Conservation (phyloP, 2,797 vertebrate species). For the Zenarchopterus dispar region DNA sequence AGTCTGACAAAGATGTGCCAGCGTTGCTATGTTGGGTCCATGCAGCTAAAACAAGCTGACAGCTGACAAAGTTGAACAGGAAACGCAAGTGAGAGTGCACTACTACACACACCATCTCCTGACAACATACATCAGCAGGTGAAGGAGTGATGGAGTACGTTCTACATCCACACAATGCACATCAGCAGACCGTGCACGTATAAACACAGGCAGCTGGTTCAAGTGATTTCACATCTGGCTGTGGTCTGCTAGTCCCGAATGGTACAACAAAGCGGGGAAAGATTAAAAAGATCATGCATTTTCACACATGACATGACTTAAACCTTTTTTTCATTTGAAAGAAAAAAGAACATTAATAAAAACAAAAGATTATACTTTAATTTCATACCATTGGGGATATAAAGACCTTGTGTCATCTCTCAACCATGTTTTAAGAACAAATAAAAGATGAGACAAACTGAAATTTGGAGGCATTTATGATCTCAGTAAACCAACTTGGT, state of each 20-base stretch:
- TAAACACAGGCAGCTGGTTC: conserved; percentile 45
- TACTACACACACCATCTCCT: conserved; percentile 11
- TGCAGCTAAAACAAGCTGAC: conserved; percentile 22
- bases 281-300: background rate
- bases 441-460: conserved; percentile 44
- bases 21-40: conserved; percentile 1
- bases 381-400: conserved; percentile 16
- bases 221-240: conserved; percentile 50
- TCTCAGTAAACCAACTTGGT: conserved; percentile 61
- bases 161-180: conserved; percentile 15
- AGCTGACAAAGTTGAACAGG: conserved; percentile 27
- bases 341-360: conserved; percentile 23
- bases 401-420: conserved; percentile 4
- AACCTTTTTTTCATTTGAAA: background rate
- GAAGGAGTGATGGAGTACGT: conserved; percentile 29
- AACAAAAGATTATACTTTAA: conserved; percentile 26
- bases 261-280: conserved; percentile 1
- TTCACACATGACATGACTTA: background rate
- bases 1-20: conserved; percentile 11
- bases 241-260: conserved; percentile 19
- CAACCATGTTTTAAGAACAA: conserved; percentile 47
- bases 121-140: conserved; percentile 48
- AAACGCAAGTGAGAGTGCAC: conserved; percentile 32
- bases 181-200: conserved; percentile 30
- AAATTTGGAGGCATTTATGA: conserved; percentile 67